These are phyloP conservation scores for Piaya cayana DNA, from an alignment of 2,113 vertebrate species.

Conservation along the genomic window DNA sequence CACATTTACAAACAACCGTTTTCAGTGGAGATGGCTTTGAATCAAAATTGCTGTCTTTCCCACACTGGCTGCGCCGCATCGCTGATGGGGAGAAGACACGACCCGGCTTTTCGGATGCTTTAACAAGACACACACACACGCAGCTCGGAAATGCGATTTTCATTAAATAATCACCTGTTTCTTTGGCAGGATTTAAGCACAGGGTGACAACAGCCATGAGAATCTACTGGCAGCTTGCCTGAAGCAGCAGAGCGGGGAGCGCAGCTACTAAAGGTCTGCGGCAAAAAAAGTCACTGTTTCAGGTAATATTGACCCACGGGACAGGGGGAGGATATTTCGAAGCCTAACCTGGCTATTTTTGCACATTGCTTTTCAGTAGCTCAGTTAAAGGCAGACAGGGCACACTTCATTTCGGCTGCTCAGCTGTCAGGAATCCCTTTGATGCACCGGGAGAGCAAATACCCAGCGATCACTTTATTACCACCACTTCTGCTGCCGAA, in stretches of 20 bases:
- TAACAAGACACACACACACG: rapidly evolving
- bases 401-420: background rate
- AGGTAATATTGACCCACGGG: background rate
- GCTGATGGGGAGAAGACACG: background rate
- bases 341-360: background rate
- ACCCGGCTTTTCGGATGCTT: background rate
- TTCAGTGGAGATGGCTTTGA: conserved; percentile 15
- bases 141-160: background rate
- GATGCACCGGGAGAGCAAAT: conserved; percentile 24
- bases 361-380: background rate
- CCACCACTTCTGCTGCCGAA: background rate
- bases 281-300: background rate
- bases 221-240: background rate
- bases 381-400: background rate
- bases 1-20: conserved; percentile 50
- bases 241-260: background rate
- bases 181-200: background rate
- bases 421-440: conserved; percentile 13
- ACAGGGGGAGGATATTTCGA: background rate
- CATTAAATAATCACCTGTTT: background rate
- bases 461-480: background rate
- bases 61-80: background rate
- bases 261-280: background rate
- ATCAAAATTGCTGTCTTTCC: background rate
- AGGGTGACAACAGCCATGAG: background rate